A percentile compares a stretch with the other conserved stretches of the same genome.
Evolutionary conservation across 2,113 vertebrate genomes (phyloP).

Genomic region (Ageneiosus marmoratus): DNA sequence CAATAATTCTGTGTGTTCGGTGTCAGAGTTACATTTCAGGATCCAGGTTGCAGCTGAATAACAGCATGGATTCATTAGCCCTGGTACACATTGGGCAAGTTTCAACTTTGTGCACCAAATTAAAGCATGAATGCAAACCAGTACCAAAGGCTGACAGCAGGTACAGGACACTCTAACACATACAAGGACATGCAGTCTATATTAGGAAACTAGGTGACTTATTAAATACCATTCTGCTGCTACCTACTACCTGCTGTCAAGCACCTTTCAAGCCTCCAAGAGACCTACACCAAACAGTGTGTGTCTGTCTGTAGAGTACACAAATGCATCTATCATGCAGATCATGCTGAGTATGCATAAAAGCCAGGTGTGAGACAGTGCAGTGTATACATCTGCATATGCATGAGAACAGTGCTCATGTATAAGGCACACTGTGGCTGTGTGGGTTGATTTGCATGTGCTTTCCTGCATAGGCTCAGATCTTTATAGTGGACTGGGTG

Average conservation of each 20-base stretch:
- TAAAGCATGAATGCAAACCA: not conserved
- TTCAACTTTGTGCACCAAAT: not conserved
- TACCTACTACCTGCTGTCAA: slow-evolving; percentile 57
- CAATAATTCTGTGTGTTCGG: too few relatives aligned
- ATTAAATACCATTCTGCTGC: slow-evolving; percentile 65
- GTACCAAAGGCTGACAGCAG: not conserved
- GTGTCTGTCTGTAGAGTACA: not conserved
- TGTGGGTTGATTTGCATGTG: slow-evolving; percentile 44
- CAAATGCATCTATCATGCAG: not conserved
- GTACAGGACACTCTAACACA: not conserved
- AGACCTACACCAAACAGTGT: slow-evolving; percentile 39
- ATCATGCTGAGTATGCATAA: not conserved
- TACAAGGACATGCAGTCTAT: slow-evolving; percentile 58
- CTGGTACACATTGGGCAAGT: not conserved
- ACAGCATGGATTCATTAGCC: not conserved
- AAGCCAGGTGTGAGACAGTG: not conserved
- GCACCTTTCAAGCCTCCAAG: slow-evolving; percentile 50
- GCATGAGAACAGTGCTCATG: not conserved
- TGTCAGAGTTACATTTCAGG: not conserved
- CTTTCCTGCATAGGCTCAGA: slow-evolving; percentile 39
- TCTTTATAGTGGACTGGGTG: not conserved
- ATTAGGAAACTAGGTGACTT: slow-evolving; percentile 66
- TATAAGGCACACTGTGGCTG: slow-evolving; percentile 32
- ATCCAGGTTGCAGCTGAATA: not conserved
- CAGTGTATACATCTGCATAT: slow-evolving; percentile 5